Conservation (phyloP, 2,888 invertebrate genomes). For the Helicoverpa assulta region DNA sequence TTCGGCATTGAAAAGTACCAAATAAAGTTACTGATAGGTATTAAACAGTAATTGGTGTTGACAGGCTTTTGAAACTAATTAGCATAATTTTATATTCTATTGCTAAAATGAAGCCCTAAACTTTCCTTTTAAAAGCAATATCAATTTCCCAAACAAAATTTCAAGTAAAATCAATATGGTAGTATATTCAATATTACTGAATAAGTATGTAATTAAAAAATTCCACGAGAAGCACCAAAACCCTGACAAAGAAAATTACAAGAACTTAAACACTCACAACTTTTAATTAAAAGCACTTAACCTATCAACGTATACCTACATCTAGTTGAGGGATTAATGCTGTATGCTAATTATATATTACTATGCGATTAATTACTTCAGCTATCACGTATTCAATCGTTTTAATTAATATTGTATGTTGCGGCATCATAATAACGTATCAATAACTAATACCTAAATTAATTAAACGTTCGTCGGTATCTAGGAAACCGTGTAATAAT, state of each 20-base stretch:
- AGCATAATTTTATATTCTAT: slow-evolving; percentile 19
- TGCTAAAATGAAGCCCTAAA: slow-evolving; percentile 16
- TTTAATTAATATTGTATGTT: neutral
- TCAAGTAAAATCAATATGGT: slow-evolving; percentile 17
- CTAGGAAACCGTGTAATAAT: slow-evolving; percentile 41
- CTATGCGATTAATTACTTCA: neutral
- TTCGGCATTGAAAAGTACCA: slow-evolving; percentile 38
- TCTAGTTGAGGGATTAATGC: neutral
- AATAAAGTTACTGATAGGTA: slow-evolving; percentile 66
- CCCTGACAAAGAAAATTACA: neutral
- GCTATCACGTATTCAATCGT: neutral
- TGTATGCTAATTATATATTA: neutral
- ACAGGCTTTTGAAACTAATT: slow-evolving; percentile 39
- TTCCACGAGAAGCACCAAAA: too few species aligned
- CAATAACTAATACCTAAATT: slow-evolving; percentile 15
- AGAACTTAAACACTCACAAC: neutral
- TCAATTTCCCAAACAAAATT: neutral
- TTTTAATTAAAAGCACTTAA: too few species aligned
- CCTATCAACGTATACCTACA: neutral
- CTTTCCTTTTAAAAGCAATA: slow-evolving; percentile 20
- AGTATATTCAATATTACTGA: neutral
- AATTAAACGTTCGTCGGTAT: slow-evolving; percentile 35
- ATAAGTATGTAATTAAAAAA: too few species aligned
- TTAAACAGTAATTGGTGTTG: slow-evolving; percentile 39
- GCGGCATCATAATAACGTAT: slow-evolving; percentile 7